Evolutionary conservation across 2,888 invertebrate genomes (phyloP), one percentile per base, ranked within the genome.

Genomic region (Apocheima hispidaria): DNA sequence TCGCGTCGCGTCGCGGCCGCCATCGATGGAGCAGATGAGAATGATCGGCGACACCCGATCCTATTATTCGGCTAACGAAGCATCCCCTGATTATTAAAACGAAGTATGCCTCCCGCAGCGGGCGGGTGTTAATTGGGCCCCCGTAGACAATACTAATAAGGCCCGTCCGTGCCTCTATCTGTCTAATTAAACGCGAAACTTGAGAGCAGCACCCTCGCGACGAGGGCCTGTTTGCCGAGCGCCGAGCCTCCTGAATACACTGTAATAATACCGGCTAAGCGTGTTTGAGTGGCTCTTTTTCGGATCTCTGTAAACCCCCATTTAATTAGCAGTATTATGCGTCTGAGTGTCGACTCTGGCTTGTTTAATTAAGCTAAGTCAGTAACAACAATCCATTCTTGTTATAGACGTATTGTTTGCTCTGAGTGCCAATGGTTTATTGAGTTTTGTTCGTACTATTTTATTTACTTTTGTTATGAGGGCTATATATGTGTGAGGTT

Each of bases 131-230:
- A 92, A 92, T 92, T 92, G 92, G 91, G 91, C 91, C 89, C 90
- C 92, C 90, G 91, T 90, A 92, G 92, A 92, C 92, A 92, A 92
- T 92, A 92, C 92, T 92, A 92, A 92, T 92, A 92, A 92, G 92
- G 88, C 90, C 85, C 88, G 91, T 89, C 90, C 91, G 91, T 89
- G 91, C 88, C 84, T 91, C 91, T 92, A 91, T 92, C 92, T 89
- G 91, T 91, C 92, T 92, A 92, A 92, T 92, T 92, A 92, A 92
- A 92, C 88, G 91, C 90, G 91, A 91, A 92, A 92, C 92, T 92
- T 87, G 92, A 92, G 92, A 90, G 90, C 85, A 90, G 92, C 87
- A 88, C 92, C 90, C 91, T 92, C 84, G 75, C 85, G 86, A 84
- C 81, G 88, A 89, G 90, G 83, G 87, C 86, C 86, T 90, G 89